These are phyloP conservation scores for Meda fulgida DNA, from an alignment of 2,797 vertebrate species.

Conservation along the genomic window DNA sequence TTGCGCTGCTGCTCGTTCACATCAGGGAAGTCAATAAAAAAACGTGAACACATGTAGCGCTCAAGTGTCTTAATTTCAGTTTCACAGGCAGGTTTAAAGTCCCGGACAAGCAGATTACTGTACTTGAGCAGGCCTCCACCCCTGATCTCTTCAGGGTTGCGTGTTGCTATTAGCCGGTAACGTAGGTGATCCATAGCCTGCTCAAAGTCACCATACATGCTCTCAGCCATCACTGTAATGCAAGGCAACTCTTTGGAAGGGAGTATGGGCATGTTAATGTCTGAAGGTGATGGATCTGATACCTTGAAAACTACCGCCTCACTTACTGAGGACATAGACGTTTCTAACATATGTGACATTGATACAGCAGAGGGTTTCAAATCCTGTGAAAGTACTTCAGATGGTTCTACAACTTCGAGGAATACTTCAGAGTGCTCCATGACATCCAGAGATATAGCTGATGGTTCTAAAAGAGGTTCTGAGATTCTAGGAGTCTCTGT, in stretches of 20 bases:
- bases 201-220: conserved; percentile 95
- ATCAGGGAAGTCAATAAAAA: conserved; percentile 98
- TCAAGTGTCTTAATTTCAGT: conserved; percentile 92
- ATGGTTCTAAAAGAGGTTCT: conserved; percentile 47
- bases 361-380: conserved; percentile 67
- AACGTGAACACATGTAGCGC: conserved; percentile 98
- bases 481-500: conserved; percentile 32
- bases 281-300: conserved; percentile 3
- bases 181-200: conserved; percentile 92
- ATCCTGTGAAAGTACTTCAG: conserved; percentile 63
- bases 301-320: conserved; percentile 24
- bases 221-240: conserved; percentile 88
- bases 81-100: conserved; percentile 90
- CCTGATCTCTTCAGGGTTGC: conserved; percentile 95
- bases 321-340: conserved; percentile 48
- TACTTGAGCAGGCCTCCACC: conserved; percentile 97
- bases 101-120: conserved; percentile 91
- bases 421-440: conserved; percentile 65
- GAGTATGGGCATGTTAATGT: conserved; percentile 59
- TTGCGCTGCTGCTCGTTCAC: conserved; percentile 93
- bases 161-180: conserved; percentile 89
- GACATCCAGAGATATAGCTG: conserved; percentile 32
- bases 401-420: conserved; percentile 37
- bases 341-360: conserved; percentile 36
- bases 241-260: conserved; percentile 66